Base-by-base conservation (phyloP, 2,888 invertebrate species). In the Chrysotoxum bicinctum region DNA sequence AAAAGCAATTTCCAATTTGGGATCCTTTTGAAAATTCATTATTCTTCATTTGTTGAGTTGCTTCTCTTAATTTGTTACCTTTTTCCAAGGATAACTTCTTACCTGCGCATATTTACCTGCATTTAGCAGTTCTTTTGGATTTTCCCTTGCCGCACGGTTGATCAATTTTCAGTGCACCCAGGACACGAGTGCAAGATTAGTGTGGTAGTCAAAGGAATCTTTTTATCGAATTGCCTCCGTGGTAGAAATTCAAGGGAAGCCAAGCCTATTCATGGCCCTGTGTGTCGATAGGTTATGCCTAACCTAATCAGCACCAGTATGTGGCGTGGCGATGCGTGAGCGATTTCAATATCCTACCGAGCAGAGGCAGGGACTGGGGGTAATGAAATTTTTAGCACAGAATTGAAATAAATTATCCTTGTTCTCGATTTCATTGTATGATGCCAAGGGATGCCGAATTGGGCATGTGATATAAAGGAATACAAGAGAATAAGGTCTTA, bases 281-380 rank as follows among this genome's bases (percentile, higher is more conserved):
- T 66, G 75, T 68, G 84, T 79, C 80, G 80, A 85, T 85, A 76
- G 84, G 54, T 70, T 85, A 72, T 56, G 68, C 76, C 76, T 81
- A 85, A 85, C 85, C 81, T 81, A 81, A 85, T 85, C 85, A 81
- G 76, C 76, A 77, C 80, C 85, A 73, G 76, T 73, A 69, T 81
- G 68, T 73, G 76, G 80, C 75, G 72, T 72, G 64, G 75, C 54
- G 9, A 35, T 77, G 82, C 77, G 77, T 73, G 82, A 77, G 66
- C 45, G 8, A 14, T 52, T 56, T 35, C 16, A 5, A 37, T 12
- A 37, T 32, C 19, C 19, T 32, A 32, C 64, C 9, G 45, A 64
- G 64, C 30, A 45, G 16, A 62, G 43, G 43, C 64, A 58, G 66
- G 32, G 26, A 40, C 23, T 40, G 23, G 56, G 54, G 48, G 45